Percentiles rank a stretch among this genome's conserved stretches.
Evolutionary conservation across 92 coral and sea anemone species (phyloP).

Genomic region (Pocillopora grandis): DNA sequence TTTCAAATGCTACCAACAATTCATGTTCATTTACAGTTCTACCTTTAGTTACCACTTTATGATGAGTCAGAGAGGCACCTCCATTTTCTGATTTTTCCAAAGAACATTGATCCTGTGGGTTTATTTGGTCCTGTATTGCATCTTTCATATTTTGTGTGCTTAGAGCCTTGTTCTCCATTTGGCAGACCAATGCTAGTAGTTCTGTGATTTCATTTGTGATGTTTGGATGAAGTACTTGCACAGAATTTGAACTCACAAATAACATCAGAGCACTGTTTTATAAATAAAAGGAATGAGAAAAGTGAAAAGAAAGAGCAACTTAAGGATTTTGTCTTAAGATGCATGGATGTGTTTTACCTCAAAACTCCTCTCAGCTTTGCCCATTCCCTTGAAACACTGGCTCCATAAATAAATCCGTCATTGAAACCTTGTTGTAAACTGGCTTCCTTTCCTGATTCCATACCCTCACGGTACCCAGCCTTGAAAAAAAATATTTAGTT

Average conservation of each 20-base stretch:
- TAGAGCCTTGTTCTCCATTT: slow-evolving; percentile 22
- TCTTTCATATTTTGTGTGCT: not conserved
- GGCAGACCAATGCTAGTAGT: not conserved
- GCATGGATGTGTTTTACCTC: slow-evolving; percentile 47
- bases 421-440: slow-evolving; percentile 87
- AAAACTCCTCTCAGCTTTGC: slow-evolving; percentile 79
- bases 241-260: slow-evolving; percentile 1
- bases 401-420: slow-evolving; percentile 68
- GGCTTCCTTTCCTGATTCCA: slow-evolving; percentile 75
- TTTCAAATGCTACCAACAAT: slow-evolving; percentile 19
- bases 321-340: not conserved
- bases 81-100: not conserved
- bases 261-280: slow-evolving; percentile 34
- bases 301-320: not conserved
- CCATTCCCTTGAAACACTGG: slow-evolving; percentile 46
- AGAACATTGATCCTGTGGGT: not conserved
- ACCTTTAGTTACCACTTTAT: not conserved
- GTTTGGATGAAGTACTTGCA: not conserved
- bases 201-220: slow-evolving; percentile 16
- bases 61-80: not conserved
- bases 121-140: slow-evolving; percentile 2
- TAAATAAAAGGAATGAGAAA: not conserved
- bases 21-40: not conserved
- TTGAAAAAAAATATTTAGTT: slow-evolving; percentile 24
- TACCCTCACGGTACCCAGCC: slow-evolving; percentile 93